phyloP scores from a whole-genome alignment of 1,140 invertebrate genomes.

The Agrilus planipennis region DNA sequence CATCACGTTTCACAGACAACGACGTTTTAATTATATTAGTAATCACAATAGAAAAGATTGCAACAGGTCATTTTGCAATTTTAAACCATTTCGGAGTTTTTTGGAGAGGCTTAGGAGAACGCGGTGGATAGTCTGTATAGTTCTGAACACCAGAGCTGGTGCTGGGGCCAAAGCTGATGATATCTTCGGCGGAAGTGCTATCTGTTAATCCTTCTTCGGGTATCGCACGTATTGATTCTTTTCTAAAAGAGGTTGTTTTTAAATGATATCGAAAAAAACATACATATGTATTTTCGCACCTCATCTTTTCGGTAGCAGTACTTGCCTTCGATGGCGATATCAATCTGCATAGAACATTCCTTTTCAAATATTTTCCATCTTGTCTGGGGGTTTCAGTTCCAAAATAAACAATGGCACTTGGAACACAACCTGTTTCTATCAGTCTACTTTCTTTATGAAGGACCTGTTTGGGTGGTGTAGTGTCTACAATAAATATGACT shows the following conservation, averaged over 20 bases:
- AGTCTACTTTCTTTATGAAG: constrained; percentile 44
- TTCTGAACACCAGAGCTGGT: constrained; percentile 16
- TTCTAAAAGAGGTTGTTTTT: constrained; percentile 3
- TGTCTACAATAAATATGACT: constrained; percentile 43
- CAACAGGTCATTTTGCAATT: constrained; percentile 20
- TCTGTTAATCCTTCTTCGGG: constrained; percentile 11
- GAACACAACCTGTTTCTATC: constrained; percentile 57
- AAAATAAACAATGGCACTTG: constrained; percentile 64
- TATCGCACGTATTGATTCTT: constrained; percentile 3
- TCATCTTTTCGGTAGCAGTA: constrained; percentile 34
- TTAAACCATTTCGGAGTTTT: constrained; percentile 39
- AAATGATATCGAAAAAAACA: constrained; percentile 1
- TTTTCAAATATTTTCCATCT: constrained; percentile 30
- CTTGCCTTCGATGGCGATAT: constrained; percentile 35
- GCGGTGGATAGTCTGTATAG: constrained; percentile 13
- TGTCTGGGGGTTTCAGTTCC: constrained; percentile 28
- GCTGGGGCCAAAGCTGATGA: constrained; percentile 23
- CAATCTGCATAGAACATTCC: constrained; percentile 35
- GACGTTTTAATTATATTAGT: not conserved
- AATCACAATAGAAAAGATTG: not conserved
- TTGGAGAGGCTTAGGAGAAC: constrained; percentile 15
- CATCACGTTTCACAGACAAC: too few relatives aligned
- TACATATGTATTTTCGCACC: constrained; percentile 30
- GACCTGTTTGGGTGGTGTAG: constrained; percentile 59
- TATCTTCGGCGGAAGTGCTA: constrained; percentile 12